Base-by-base conservation (phyloP, 2,113 vertebrate genomes). In the Stomatorhinus ivindoensis region DNA sequence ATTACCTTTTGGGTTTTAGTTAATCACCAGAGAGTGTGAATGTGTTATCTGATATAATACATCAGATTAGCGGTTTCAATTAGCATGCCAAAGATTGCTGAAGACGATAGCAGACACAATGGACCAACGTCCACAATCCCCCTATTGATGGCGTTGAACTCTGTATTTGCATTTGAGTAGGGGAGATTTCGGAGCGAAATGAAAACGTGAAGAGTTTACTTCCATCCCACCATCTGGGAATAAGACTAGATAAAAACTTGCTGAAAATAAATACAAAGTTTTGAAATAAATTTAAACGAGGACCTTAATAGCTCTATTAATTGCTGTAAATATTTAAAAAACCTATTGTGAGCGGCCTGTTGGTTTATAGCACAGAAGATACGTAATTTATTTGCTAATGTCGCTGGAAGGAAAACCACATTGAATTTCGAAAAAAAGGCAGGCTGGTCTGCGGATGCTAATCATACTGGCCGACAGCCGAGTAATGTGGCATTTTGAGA, bases 31-130 rank as follows among this genome's bases (percentile, higher is more conserved):
- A 93, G 93, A 93, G 94, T 92, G 93, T 93, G 94, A 94, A 95
- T 94, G 94, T 89, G 92, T 93, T 92, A 90, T 94, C 93, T 94
- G 94, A 95, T 94, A 94, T 94, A 92, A 95, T 94, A 94, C 93
- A 93, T 94, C 93, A 94, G 93, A 95, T 95, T 95, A 95, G 94
- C 82, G 92, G 93, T 94, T 94, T 95, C 92, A 93, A 93, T 94
- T 94, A 92, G 92, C 93, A 92, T 93, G 93, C 93, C 93, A 94
- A 90, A 94, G 94, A 95, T 95, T 90, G 91, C 92, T 89, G 87
- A 90, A 90, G 85, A 50, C 91, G 95, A 95, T 93, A 94, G 87
- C 82, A 86, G 90, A 93, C 91, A 91, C 92, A 91, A 90, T 90
- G 90, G 93, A 94, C 94, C 93, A 87, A 91, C 88, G 91, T 93